phyloP scores from a whole-genome alignment of 2,113 vertebrate species.

The Cacatua alba region DNA sequence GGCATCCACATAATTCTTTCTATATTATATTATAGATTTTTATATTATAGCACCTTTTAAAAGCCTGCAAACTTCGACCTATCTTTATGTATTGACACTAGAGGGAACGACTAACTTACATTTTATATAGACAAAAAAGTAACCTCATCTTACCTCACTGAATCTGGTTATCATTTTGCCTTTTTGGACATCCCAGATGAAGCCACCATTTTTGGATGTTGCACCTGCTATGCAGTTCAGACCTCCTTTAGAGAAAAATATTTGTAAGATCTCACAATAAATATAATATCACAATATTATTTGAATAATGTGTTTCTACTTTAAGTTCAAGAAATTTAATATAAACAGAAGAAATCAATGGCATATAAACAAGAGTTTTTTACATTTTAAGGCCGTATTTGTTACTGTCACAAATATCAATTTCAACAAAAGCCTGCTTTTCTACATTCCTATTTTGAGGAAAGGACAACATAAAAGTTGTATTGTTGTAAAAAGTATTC shows the following conservation, averaged over 20 bases:
- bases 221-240: conserved; percentile 95
- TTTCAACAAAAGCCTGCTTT: not conserved
- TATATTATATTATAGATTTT: not conserved
- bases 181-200: conserved; percentile 95
- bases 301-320: not conserved
- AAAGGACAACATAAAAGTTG: not conserved
- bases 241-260: conserved; percentile 80
- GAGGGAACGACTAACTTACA: not conserved
- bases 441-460: not conserved
- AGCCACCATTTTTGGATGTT: conserved; percentile 92
- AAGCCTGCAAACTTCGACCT: not conserved
- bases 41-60: not conserved
- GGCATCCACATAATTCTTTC: not conserved
- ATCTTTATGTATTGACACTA: not conserved
- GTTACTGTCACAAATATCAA: not conserved
- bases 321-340: not conserved
- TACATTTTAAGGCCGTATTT: not conserved
- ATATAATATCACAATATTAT: not conserved
- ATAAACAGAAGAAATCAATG: not conserved
- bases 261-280: not conserved
- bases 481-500: not conserved
- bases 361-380: not conserved
- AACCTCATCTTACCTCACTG: conserved; percentile 82
- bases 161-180: conserved; percentile 95
- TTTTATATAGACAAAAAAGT: not conserved